Evolutionary conservation across 2,888 invertebrate genomes (phyloP).

Genomic region (Cybosia mesomella): DNA sequence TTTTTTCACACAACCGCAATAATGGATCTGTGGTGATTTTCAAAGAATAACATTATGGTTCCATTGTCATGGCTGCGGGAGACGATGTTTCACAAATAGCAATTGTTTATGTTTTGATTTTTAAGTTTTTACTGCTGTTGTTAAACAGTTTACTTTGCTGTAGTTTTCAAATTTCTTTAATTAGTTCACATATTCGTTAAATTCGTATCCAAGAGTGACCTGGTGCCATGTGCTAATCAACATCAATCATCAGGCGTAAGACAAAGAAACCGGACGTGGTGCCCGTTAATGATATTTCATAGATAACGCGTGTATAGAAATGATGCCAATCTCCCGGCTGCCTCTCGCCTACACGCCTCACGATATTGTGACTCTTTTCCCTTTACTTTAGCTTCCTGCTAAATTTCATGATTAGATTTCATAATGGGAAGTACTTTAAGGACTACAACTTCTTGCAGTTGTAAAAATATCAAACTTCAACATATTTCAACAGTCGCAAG

Average conservation of each 20-base stretch:
- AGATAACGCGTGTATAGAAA: no score
- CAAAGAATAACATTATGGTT: constrained; percentile 53
- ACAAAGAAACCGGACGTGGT: neutral
- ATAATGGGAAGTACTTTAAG: no score
- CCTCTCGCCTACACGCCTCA: no score
- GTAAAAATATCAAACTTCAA: no score
- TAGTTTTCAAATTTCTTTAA: neutral
- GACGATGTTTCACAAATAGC: constrained; percentile 39
- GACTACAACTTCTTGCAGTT: no score
- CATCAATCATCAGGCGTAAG: neutral
- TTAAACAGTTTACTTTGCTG: constrained; percentile 15
- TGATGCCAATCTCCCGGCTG: no score
- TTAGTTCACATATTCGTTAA: neutral
- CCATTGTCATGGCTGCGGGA: constrained; percentile 44
- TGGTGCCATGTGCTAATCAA: neutral
- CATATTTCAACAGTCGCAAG: no score
- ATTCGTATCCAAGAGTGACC: neutral
- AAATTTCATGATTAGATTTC: no score
- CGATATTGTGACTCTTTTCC: no score
- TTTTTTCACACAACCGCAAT: constrained; percentile 57
- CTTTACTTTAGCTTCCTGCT: no score
- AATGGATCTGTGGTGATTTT: constrained; percentile 49
- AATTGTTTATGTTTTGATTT: constrained; percentile 35
- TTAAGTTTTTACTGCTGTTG: constrained; percentile 24
- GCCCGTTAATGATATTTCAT: no score